Percentiles rank a stretch among this genome's conserved stretches.
Conservation (phyloP, 2,797 vertebrate genomes). For the Acipenser oxyrinchus region DNA sequence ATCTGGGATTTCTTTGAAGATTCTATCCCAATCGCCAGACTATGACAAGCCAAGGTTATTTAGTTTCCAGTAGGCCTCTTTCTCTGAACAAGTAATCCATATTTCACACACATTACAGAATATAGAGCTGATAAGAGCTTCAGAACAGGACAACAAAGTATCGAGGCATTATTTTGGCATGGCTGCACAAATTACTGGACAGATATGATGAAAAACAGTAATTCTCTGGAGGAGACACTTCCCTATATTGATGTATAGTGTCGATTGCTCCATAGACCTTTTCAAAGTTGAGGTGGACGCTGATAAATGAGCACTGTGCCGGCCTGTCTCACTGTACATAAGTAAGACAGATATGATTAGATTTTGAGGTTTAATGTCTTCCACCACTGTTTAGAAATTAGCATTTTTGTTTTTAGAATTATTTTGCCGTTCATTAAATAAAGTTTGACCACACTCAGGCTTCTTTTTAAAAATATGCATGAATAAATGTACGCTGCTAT, state of each 20-base stretch:
- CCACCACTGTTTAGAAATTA: not conserved
- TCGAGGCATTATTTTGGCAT: conserved; percentile 34
- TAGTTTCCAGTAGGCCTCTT: conserved; percentile 36
- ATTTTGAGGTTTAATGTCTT: conserved; percentile 10
- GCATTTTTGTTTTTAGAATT: conserved; percentile 7
- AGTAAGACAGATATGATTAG: conserved; percentile 19
- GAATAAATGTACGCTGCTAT: not conserved
- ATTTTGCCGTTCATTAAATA: not conserved
- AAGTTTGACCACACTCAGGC: no score
- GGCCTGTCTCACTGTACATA: conserved; percentile 17
- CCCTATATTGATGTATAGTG: conserved; percentile 22
- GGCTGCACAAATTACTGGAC: conserved; percentile 29
- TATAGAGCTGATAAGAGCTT: conserved; percentile 36
- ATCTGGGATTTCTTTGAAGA: conserved; percentile 9
- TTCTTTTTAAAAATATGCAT: not conserved
- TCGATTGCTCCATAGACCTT: conserved; percentile 15
- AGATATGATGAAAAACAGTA: conserved; percentile 33
- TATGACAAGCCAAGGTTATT: conserved; percentile 35
- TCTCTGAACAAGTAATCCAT: conserved; percentile 37
- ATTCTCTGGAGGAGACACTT: conserved; percentile 31
- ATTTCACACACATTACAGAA: conserved; percentile 33
- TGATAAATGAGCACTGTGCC: conserved; percentile 28
- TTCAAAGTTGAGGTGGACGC: conserved; percentile 14
- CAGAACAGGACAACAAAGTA: conserved; percentile 30
- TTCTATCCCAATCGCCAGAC: conserved; percentile 21